A percentile compares a stretch with the other conserved stretches of the same genome.
phyloP scores from a whole-genome alignment of 92 coral and sea anemone genomes.

The Palythoa heliodiscus region DNA sequence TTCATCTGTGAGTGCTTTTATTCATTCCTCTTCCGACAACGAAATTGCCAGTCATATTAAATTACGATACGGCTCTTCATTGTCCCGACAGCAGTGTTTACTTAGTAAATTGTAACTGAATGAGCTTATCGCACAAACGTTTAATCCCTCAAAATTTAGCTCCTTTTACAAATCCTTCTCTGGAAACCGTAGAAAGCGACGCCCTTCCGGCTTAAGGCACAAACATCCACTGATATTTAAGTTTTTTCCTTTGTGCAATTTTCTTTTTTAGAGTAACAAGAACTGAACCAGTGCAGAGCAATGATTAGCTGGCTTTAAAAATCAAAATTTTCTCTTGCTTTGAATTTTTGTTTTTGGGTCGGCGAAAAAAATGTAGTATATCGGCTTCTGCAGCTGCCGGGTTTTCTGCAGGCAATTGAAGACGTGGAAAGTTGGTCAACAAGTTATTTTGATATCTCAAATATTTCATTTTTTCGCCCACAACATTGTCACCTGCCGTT shows the following conservation, averaged over 20 bases:
- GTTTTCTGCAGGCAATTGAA: slow-evolving; percentile 1
- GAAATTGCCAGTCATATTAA: neutral
- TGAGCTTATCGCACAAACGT: neutral
- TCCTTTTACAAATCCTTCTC: neutral
- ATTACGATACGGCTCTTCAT: neutral
- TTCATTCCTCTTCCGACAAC: neutral
- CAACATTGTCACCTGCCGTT: slow-evolving; percentile 24
- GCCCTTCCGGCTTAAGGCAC: slow-evolving; percentile 26
- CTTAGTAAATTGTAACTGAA: slow-evolving; percentile 15
- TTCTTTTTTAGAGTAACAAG: neutral
- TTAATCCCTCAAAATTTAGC: slow-evolving; percentile 14
- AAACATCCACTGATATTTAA: neutral
- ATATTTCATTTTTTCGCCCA: slow-evolving; percentile 18
- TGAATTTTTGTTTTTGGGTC: no score
- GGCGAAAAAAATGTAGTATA: neutral
- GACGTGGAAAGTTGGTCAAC: slow-evolving; percentile 9
- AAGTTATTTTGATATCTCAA: slow-evolving; percentile 21
- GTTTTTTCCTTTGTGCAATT: neutral
- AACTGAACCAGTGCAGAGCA: neutral
- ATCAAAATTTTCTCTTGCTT: neutral
- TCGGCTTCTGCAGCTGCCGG: neutral
- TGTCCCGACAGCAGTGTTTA: neutral
- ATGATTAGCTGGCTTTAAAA: neutral
- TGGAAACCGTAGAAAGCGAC: neutral
- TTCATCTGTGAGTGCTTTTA: neutral